These are phyloP conservation scores for Camelus bactrianus DNA, from an alignment of 2,113 vertebrate species.

Conservation along the genomic window DNA sequence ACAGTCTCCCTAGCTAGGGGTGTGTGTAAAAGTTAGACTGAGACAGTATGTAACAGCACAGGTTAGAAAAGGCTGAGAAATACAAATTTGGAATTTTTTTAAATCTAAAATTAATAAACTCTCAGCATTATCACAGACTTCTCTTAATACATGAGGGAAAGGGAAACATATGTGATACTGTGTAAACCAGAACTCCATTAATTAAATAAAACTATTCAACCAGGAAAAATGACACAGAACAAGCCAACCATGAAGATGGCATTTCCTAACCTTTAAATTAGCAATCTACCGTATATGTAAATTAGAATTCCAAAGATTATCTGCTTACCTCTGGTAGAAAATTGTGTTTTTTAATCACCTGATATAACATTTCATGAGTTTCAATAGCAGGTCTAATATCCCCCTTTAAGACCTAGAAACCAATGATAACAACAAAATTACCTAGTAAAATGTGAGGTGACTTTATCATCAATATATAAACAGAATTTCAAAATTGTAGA, in stretches of 20 bases:
- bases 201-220: constrained; percentile 15
- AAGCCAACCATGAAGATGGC: background rate
- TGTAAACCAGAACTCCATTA: background rate
- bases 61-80: constrained; percentile 41
- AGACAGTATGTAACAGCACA: background rate
- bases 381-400: constrained; percentile 99
- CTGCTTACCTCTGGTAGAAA: constrained; percentile 97
- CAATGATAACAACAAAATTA: constrained; percentile 51
- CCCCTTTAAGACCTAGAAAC: constrained; percentile 95
- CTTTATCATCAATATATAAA: background rate
- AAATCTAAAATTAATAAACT: background rate
- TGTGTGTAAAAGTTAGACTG: constrained; percentile 25
- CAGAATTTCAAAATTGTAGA: background rate
- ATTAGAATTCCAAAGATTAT: background rate
- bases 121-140: background rate
- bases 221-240: background rate
- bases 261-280: constrained; percentile 54
- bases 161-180: background rate
- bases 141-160: background rate
- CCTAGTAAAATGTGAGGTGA: background rate
- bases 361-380: constrained; percentile 99
- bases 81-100: background rate
- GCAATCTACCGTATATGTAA: background rate
- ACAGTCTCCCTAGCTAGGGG: background rate
- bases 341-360: constrained; percentile 99